Conservation (phyloP, 2,888 invertebrate species). For the Melieria omissa region DNA sequence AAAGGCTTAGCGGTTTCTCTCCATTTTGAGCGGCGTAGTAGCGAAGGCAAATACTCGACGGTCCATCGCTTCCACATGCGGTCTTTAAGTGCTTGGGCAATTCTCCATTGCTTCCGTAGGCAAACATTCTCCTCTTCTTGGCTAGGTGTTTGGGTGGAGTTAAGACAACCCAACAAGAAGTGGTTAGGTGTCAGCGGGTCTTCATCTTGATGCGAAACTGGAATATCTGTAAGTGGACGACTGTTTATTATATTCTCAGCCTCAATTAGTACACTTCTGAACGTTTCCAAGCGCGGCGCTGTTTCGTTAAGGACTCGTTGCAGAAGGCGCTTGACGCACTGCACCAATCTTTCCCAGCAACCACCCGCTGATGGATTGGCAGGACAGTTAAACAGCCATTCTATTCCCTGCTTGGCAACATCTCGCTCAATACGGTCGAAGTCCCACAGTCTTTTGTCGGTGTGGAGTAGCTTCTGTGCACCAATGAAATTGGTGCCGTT, state of each 20-base stretch:
- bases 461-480: slow-evolving; percentile 23
- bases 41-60: slow-evolving; percentile 36
- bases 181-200: slow-evolving; percentile 42
- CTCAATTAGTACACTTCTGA: slow-evolving; percentile 40
- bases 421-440: slow-evolving; percentile 22
- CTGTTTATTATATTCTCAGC: slow-evolving; percentile 42
- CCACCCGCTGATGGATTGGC: slow-evolving; percentile 44
- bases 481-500: slow-evolving; percentile 37
- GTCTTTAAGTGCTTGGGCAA: slow-evolving; percentile 33
- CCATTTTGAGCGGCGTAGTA: slow-evolving; percentile 37
- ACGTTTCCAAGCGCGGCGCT: slow-evolving; percentile 36
- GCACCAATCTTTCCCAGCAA: slow-evolving; percentile 43
- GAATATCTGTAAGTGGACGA: slow-evolving; percentile 38
- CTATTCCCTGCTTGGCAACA: slow-evolving; percentile 27
- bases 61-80: slow-evolving; percentile 34
- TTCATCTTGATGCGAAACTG: slow-evolving; percentile 31
- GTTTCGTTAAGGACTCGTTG: slow-evolving; percentile 27
- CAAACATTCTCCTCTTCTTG: slow-evolving; percentile 19
- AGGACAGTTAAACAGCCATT: slow-evolving; percentile 39
- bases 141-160: slow-evolving; percentile 32
- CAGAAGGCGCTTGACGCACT: slow-evolving; percentile 31
- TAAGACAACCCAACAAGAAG: slow-evolving; percentile 40
- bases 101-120: slow-evolving; percentile 35
- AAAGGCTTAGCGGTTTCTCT: slow-evolving; percentile 9
- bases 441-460: slow-evolving; percentile 30